Base-by-base conservation (phyloP, 2,888 invertebrate species). In the Chrysomela aeneicollis region DNA sequence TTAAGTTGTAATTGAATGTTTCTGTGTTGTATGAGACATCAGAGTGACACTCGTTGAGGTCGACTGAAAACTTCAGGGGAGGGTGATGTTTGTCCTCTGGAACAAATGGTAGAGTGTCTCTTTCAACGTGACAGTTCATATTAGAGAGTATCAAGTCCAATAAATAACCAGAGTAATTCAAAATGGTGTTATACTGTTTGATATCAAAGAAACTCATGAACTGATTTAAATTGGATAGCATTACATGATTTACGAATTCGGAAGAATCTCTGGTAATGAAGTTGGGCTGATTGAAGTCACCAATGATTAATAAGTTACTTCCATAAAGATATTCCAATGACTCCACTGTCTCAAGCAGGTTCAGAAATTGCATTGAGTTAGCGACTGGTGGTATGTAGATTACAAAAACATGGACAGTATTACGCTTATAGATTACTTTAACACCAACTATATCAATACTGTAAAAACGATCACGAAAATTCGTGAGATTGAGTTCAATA, bases 141-240 rank as follows among this genome's bases (percentile, higher is more conserved):
- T 53, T 32, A 35, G 53, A 53, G 32, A 53, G 19, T 32, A 53
- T 32, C 35, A 53, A 53, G 32, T 35, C 35, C 35, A 53, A 19
- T 19, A 35, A 35, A 32, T 32, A 15, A 53, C 53, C 53, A 17
- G 53, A 32, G 1, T 35, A 9, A 35, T 53, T 53, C 10, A 35
- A 53, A 19, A 53, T 53, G 10, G 53, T 53, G 35, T 53, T 53
- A 35, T 53, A 35, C 53, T 53, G 53, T 53, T 53, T 53, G 53
- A 53, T 53, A 53, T 53, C 53, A 53, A 53, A 53, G 35, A 19
- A 30, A 32, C 32, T 53, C 35, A 53, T 53, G 53, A 32, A 35
- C 32, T 53, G 30, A 53, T 32, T 53, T 53, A 53, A 15, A 53
- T 30, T 35, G 53, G 53, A 10, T 53, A 53, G 32, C 18, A 53